Evolutionary conservation across 2,888 invertebrate species (phyloP), one percentile per base, ranked within the genome.

Genomic region (Leptogaster cylindrica): DNA sequence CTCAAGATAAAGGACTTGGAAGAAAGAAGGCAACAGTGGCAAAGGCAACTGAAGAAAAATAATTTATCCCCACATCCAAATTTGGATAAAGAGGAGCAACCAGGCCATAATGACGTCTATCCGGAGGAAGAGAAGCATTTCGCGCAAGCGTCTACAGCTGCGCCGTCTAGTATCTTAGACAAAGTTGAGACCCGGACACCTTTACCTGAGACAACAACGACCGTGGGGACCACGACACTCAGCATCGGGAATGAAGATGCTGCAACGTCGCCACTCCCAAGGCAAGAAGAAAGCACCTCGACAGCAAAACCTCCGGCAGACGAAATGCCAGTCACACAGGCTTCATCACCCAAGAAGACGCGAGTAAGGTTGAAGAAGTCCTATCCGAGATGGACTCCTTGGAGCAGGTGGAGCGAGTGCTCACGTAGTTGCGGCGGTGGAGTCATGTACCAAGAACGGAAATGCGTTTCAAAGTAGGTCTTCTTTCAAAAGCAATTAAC

Each of bases 341-440:
- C 14, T 2, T 20, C 4, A 23, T 23, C 68, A n/a, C 70, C 72
- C 2, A 7, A 23, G 10, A 20, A 20, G 12, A 74, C 71, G 51
- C 71, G 73, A 8, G 0, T 1, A 8, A 23, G 12, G 10, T 31
- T 31, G 18, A 10, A 58, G 18, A 63, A 51, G 64, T 74, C 75
- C 1, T 79, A 76, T 74, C 80, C 79, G 1, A 75, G 89, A 71
- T 95, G 95, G 95, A 90, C 92, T 23, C 84, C 85, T 66, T 95
- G 95, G 94, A 86, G 88, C 69, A 82, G 84, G 25, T 91, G 91
- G 90, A 88, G 89, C 73, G 84, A 84, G 46, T 95, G 95, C 75
- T 90, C 92, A 2, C 84, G 93, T 20, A 87, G 89, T 1, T 95
- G 95, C 78, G 94, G 93, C 36, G 92, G 90, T 8, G 95, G 95